These are phyloP conservation scores for Triplophysa dalaica DNA, from an alignment of 2,113 vertebrate species.

Conservation along the genomic window DNA sequence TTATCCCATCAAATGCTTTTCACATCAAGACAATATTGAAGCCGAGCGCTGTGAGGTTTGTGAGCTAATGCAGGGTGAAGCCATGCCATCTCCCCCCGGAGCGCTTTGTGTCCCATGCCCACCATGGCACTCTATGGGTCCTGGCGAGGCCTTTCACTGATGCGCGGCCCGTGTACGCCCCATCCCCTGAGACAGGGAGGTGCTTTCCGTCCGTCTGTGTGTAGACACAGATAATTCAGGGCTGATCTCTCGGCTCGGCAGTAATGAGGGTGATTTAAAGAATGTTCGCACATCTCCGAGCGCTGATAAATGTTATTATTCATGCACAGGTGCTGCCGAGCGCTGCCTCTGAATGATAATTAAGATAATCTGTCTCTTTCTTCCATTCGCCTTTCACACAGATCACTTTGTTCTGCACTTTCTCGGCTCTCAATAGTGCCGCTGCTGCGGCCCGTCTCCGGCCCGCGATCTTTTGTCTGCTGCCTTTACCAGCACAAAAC, in stretches of 20 bases:
- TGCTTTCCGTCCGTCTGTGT: slow-evolving; percentile 7
- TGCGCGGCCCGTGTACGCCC: background rate
- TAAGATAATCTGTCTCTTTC: slow-evolving; percentile 81
- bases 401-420: slow-evolving; percentile 66
- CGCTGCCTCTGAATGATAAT: slow-evolving; percentile 82
- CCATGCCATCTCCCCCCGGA: slow-evolving; percentile 18
- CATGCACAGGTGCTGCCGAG: slow-evolving; percentile 82
- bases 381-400: slow-evolving; percentile 46
- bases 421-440: slow-evolving; percentile 53
- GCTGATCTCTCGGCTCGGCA: slow-evolving; percentile 76
- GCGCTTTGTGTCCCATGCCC: slow-evolving; percentile 24
- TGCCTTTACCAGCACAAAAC: slow-evolving; percentile 72
- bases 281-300: slow-evolving; percentile 79
- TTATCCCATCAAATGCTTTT: slow-evolving; percentile 61
- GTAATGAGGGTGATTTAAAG: slow-evolving; percentile 79
- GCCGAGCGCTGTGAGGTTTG: slow-evolving; percentile 21
- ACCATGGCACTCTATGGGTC: slow-evolving; percentile 24
- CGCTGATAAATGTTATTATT: slow-evolving; percentile 82
- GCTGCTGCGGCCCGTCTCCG: slow-evolving; percentile 40
- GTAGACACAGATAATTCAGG: slow-evolving; percentile 39
- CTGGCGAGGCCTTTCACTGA: background rate
- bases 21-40: slow-evolving; percentile 54
- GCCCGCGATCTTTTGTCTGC: slow-evolving; percentile 72
- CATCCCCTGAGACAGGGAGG: slow-evolving; percentile 16
- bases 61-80: slow-evolving; percentile 51